phyloP scores from a whole-genome alignment of 2,888 invertebrate genomes.

The Drosophila peninsularis region DNA sequence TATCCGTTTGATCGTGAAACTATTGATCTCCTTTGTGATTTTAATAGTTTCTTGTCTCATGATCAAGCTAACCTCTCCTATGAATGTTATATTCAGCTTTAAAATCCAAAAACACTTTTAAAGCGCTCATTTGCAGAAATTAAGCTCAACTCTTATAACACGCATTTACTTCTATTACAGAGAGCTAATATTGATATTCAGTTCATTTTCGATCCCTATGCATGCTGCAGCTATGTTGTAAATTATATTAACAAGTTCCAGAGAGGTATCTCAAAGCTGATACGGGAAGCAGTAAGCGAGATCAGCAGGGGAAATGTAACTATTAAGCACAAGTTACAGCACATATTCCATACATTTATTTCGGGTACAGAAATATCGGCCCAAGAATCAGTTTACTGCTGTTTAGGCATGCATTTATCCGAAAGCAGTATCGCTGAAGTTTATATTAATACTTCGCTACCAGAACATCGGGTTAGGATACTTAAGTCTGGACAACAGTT shows the following conservation, averaged over 20 bases:
- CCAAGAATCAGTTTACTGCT: neutral
- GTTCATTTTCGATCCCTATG: neutral
- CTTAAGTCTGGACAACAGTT: neutral
- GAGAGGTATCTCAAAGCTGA: neutral
- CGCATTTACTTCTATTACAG: neutral
- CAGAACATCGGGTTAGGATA: neutral
- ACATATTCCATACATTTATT: neutral
- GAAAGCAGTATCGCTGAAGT: neutral
- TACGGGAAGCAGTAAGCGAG: neutral
- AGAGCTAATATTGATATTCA: constrained; percentile 1
- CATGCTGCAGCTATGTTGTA: neutral
- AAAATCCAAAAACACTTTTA: no score
- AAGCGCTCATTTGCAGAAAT: neutral
- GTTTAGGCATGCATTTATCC: neutral
- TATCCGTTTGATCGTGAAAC: neutral
- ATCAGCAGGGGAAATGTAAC: neutral
- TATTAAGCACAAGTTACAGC: neutral
- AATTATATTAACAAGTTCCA: constrained; percentile 7
- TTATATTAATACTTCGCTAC: no score
- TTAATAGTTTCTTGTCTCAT: no score
- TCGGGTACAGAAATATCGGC: neutral
- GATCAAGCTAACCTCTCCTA: no score
- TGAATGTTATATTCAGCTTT: no score
- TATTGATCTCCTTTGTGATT: no score
- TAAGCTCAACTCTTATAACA: neutral